Evolutionary conservation across 2,888 invertebrate genomes (phyloP).

Genomic region (Eupithecia insigniata): DNA sequence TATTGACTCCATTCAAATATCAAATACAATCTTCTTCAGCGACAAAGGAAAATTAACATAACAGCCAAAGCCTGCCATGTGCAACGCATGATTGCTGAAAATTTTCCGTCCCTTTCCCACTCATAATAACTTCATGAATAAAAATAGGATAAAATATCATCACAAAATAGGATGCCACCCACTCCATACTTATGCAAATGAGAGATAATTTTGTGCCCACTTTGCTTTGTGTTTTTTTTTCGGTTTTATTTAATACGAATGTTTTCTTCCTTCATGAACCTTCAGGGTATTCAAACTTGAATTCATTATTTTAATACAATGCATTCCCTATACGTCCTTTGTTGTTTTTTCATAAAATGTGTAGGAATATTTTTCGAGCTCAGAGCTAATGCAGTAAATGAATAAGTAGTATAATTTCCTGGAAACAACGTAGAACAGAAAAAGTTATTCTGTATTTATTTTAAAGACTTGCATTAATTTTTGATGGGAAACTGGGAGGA

Average conservation of each 20-base stretch:
- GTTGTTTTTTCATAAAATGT: no score
- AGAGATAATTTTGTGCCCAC: slow-evolving; percentile 47
- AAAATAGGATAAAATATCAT: slow-evolving; percentile 44
- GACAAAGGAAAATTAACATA: slow-evolving; percentile 34
- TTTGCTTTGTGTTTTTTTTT: slow-evolving; percentile 45
- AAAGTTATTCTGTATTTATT: no score
- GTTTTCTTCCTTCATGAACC: slow-evolving; percentile 20
- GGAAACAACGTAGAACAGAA: no score
- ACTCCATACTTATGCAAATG: no score
- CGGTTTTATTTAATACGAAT: slow-evolving; percentile 41
- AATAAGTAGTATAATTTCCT: no score
- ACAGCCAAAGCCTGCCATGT: slow-evolving; percentile 37
- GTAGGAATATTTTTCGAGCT: no score
- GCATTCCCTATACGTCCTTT: no score
- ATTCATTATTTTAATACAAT: no score
- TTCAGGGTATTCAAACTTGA: neutral
- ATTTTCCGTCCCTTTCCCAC: slow-evolving; percentile 32
- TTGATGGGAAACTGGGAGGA: no score
- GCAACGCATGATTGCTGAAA: slow-evolving; percentile 38
- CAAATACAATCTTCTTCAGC: slow-evolving; percentile 23
- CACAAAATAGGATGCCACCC: slow-evolving; percentile 43
- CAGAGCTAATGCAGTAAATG: no score
- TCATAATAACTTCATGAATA: no score
- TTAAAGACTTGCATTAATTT: no score
- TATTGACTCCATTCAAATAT: slow-evolving; percentile 23